Conservation (phyloP, 2,888 invertebrate species). For the Hirtodrosophila trivittata region DNA sequence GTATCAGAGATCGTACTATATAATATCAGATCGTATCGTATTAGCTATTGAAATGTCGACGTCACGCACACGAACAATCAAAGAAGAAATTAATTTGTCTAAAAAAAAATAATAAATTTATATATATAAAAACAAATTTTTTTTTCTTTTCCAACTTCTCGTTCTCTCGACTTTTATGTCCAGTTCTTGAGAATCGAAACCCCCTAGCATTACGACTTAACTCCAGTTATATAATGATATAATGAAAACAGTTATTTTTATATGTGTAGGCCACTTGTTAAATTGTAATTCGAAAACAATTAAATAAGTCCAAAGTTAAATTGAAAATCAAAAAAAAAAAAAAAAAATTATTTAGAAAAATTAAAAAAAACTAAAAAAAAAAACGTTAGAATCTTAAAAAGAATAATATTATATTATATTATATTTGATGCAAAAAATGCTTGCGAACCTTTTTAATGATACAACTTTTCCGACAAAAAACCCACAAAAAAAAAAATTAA, state of each 20-base stretch:
- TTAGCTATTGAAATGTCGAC: constrained; percentile 24
- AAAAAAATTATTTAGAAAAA: constrained; percentile 19
- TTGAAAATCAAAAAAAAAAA: constrained; percentile 39
- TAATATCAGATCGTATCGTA: constrained; percentile 4
- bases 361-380: constrained; percentile 12
- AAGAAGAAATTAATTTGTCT: constrained; percentile 77
- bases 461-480: constrained; percentile 37
- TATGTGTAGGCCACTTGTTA: constrained; percentile 20
- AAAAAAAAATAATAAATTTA: not conserved
- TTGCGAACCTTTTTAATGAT: constrained; percentile 50
- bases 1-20: not conserved
- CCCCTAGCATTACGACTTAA: constrained; percentile 6
- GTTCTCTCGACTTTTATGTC: constrained; percentile 10
- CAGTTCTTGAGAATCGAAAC: constrained; percentile 8
- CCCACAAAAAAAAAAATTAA: constrained; percentile 22
- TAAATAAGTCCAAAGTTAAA: constrained; percentile 77
- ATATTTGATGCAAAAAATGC: constrained; percentile 78
- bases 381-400: constrained; percentile 3
- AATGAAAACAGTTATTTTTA: constrained; percentile 15
- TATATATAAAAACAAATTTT: constrained; percentile 16
- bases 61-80: constrained; percentile 52
- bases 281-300: constrained; percentile 25
- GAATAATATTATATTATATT: constrained; percentile 15
- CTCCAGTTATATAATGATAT: too few species aligned
- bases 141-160: constrained; percentile 23